Conservation (phyloP, 2,797 vertebrate species). For the Chelon labrosus region DNA sequence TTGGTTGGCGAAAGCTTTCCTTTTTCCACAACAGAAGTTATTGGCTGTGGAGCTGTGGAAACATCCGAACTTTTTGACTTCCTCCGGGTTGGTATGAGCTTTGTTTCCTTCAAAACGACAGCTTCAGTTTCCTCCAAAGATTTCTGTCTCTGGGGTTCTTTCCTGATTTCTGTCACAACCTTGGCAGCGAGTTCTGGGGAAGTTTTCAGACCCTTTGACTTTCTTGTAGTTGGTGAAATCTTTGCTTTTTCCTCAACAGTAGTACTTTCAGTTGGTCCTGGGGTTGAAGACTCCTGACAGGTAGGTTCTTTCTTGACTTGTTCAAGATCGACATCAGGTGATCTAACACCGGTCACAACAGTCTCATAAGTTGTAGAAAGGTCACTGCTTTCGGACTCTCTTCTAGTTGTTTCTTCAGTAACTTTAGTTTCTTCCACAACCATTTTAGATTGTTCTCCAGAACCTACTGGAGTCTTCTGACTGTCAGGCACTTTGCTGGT, state of each 20-base stretch:
- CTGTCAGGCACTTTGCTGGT: neutral
- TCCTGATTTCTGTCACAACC: neutral
- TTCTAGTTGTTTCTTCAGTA: conserved; percentile 24
- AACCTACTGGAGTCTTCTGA: neutral
- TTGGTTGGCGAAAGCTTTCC: neutral
- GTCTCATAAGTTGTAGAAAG: neutral
- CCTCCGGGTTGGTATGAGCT: neutral
- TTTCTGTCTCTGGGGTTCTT: neutral
- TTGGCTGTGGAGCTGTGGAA: neutral
- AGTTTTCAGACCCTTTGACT: neutral
- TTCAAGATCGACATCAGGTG: conserved; percentile 10
- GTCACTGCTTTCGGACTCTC: conserved; percentile 31
- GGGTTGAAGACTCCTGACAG: neutral
- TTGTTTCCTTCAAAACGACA: neutral
- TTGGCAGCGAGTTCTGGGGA: neutral
- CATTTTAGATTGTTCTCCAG: neutral
- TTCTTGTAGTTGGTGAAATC: conserved; percentile 27
- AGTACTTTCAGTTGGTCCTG: conserved; percentile 1
- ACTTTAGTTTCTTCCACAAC: conserved; percentile 19
- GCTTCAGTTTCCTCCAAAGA: conserved; percentile 4
- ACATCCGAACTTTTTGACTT: conserved; percentile 12
- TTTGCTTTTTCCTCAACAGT: conserved; percentile 3
- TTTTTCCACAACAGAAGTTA: no score
- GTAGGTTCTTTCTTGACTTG: conserved; percentile 9
- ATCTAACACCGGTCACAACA: neutral